A percentile compares a stretch with the other conserved stretches of the same genome.
phyloP scores from a whole-genome alignment of 2,113 vertebrate species.

The Boleophthalmus pectinirostris region DNA sequence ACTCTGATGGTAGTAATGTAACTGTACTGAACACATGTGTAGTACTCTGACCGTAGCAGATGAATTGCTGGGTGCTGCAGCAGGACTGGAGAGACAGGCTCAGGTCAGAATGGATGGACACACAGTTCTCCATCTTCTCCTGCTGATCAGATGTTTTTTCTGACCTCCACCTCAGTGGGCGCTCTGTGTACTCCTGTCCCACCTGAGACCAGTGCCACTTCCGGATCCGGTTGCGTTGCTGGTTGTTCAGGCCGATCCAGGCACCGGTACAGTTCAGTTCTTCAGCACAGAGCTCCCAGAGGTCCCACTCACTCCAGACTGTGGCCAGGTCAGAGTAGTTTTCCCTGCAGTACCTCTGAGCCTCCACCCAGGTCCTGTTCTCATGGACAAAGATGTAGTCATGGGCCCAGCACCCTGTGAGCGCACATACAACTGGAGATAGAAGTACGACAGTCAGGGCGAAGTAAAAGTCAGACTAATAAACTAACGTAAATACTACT shows the following conservation, averaged over 20 bases:
- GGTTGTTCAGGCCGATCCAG: background rate
- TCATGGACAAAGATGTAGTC: background rate
- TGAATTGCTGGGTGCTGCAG: background rate
- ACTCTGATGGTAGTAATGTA: too few relatives aligned
- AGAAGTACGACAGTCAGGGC: background rate
- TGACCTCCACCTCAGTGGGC: background rate
- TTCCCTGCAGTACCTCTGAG: background rate
- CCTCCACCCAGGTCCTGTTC: background rate
- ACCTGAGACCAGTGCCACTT: background rate
- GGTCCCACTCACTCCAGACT: background rate
- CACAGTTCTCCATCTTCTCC: background rate
- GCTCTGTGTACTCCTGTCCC: background rate
- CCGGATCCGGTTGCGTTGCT: background rate
- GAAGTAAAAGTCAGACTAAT: background rate
- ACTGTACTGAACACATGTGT: too few relatives aligned
- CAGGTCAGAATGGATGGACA: background rate
- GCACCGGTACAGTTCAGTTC: background rate
- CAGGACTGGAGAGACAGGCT: background rate
- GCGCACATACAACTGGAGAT: background rate
- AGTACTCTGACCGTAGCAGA: background rate
- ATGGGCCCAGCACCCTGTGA: background rate
- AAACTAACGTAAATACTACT: too few relatives aligned
- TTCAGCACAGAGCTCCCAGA: background rate
- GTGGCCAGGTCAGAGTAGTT: background rate
- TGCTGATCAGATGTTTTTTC: background rate